Evolutionary conservation across 2,888 invertebrate species (phyloP).

Genomic region (Meliscaeva auricollis): DNA sequence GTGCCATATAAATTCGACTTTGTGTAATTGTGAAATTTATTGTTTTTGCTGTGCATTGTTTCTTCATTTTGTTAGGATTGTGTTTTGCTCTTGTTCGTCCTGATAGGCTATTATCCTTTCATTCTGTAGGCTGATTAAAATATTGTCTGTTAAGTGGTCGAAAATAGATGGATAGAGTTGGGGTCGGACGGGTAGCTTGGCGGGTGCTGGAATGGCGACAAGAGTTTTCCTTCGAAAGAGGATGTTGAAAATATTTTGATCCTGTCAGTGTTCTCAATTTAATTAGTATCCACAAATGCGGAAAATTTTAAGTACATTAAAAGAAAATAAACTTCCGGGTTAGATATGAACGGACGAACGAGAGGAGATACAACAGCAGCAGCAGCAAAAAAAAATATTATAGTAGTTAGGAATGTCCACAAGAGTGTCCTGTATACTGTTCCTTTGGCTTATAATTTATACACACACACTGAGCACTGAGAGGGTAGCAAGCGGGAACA

Average conservation of each 20-base stretch:
- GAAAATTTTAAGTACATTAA: slow-evolving; percentile 76
- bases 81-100: slow-evolving; percentile 67
- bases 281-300: slow-evolving; percentile 75
- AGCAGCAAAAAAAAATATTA: too few relatives aligned
- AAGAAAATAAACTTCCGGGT: slow-evolving; percentile 66
- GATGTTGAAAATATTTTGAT: slow-evolving; percentile 50
- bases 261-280: slow-evolving; percentile 68
- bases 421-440: slow-evolving; percentile 58
- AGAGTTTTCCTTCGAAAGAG: slow-evolving; percentile 8
- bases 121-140: slow-evolving; percentile 74
- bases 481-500: background rate
- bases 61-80: slow-evolving; percentile 66
- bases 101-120: slow-evolving; percentile 73
- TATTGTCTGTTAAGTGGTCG: slow-evolving; percentile 69
- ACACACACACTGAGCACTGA: too few relatives aligned
- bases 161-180: slow-evolving; percentile 20
- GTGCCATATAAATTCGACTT: slow-evolving; percentile 83
- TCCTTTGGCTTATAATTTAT: slow-evolving; percentile 51
- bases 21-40: slow-evolving; percentile 81
- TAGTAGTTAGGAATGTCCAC: slow-evolving; percentile 49
- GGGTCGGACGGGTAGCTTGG: background rate
- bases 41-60: slow-evolving; percentile 67
- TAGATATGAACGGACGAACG: background rate
- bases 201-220: background rate
- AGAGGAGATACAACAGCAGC: slow-evolving; percentile 4